These are phyloP conservation scores for Lampris incognitus DNA, from an alignment of 2,113 vertebrate species.

Conservation along the genomic window DNA sequence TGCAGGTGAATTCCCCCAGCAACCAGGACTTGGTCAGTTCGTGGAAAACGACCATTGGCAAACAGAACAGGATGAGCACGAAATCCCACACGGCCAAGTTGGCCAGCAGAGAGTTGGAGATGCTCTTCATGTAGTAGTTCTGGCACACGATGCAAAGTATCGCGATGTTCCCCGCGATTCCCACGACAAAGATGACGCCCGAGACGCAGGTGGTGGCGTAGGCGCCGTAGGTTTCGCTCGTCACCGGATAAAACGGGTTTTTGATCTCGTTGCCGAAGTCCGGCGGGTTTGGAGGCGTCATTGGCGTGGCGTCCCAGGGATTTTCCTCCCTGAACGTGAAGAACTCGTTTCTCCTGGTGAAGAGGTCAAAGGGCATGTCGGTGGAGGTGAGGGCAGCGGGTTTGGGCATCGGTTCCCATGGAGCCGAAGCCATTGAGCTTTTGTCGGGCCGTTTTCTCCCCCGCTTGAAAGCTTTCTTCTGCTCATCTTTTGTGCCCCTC, in stretches of 20 bases:
- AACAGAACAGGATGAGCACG: slow-evolving; percentile 93
- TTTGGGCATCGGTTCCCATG: slow-evolving; percentile 80
- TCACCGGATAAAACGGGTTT: slow-evolving; percentile 97
- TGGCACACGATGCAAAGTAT: slow-evolving; percentile 98
- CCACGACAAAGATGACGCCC: slow-evolving; percentile 91
- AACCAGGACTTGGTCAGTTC: slow-evolving; percentile 97
- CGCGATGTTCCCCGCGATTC: slow-evolving; percentile 93
- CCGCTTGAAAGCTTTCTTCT: slow-evolving; percentile 76
- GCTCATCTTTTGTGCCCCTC: slow-evolving; percentile 78
- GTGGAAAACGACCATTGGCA: slow-evolving; percentile 96
- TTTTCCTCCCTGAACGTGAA: slow-evolving; percentile 80
- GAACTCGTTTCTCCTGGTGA: slow-evolving; percentile 74
- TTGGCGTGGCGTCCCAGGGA: slow-evolving; percentile 82
- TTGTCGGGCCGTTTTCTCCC: slow-evolving; percentile 71
- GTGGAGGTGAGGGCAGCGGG: slow-evolving; percentile 88
- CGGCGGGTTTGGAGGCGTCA: slow-evolving; percentile 80
- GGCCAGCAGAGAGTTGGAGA: slow-evolving; percentile 96
- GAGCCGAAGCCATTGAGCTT: slow-evolving; percentile 54
- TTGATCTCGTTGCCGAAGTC: slow-evolving; percentile 84
- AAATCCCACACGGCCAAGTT: slow-evolving; percentile 98
- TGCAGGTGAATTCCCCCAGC: slow-evolving; percentile 96
- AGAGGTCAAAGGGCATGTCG: slow-evolving; percentile 78
- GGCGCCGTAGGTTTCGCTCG: slow-evolving; percentile 92
- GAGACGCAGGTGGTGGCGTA: slow-evolving; percentile 94
- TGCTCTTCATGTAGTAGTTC: slow-evolving; percentile 99